Base-by-base conservation (phyloP, 2,113 vertebrate species). In the Corvus cornix region DNA sequence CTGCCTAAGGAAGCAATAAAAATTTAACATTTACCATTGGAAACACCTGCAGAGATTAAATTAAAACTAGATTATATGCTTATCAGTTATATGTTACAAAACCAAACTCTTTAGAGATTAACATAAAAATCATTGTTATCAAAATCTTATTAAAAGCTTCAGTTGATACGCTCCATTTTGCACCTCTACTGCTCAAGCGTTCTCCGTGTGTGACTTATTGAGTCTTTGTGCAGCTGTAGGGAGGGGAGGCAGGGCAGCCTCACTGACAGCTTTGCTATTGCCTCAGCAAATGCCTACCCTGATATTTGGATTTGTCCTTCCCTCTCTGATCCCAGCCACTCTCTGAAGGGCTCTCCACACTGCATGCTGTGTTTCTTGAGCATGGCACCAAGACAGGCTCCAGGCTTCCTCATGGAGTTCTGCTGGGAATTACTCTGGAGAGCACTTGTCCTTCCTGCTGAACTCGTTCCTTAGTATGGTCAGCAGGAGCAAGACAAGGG, bases 31-130 rank as follows among this genome's bases (percentile, higher is more conserved):
- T 96, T 97, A 88, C 95, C 76, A 87, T 91, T 16, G 69, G 94
- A 96, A 97, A 91, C 89, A 96, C 95, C 94, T 95, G 92, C 92
- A 95, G 95, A 91, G 95, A 95, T 95, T 95, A 96, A 97, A 97
- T 96, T 97, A 97, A 95, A 95, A 91, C 91, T 92, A 97, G 93
- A 97, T 97, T 93, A 96, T 95, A 70, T 85, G 88, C 89, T 96
- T 94, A 96, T 94, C 92, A 93, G 80, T 87, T 87, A 83, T 84
- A 87, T 63, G 91, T 77, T 95, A 95, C 89, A 82, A 96, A 95
- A 92, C 84, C 94, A 94, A 96, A 96, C 84, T 94, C 96, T 87
- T 92, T 27, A 30, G 89, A 93, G 94, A 96, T 95, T 87, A 95
- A 83, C 84, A 91, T 91, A 90, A 95, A 94, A 95, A 82, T 58